Conservation (phyloP, 2,113 vertebrate genomes). For the Agapornis roseicollis region DNA sequence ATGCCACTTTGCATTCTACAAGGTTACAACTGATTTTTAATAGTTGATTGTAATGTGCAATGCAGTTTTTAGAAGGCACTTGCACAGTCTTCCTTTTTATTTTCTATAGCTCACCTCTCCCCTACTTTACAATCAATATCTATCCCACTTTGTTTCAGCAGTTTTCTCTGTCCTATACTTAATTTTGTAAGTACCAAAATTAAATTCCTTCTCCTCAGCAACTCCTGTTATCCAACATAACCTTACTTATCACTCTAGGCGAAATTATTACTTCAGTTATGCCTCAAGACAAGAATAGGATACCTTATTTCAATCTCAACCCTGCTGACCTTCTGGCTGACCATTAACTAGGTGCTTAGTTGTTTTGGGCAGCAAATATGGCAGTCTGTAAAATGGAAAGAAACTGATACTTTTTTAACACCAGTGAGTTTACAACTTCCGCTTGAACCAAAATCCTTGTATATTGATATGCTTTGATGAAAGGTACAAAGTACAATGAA, state of each 20-base stretch:
- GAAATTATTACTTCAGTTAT: background rate
- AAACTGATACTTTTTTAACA: background rate
- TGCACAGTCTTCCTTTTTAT: background rate
- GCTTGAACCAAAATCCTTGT: background rate
- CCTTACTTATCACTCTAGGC: background rate
- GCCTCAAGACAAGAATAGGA: background rate
- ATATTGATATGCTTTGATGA: background rate
- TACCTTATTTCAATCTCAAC: background rate
- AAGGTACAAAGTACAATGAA: background rate
- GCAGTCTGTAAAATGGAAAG: background rate
- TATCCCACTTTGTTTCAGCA: background rate
- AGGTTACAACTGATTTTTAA: background rate
- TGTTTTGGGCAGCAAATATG: background rate
- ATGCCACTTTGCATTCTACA: background rate
- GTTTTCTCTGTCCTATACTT: background rate
- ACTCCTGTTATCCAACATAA: conserved; percentile 23
- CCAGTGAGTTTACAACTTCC: background rate
- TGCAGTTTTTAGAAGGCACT: background rate
- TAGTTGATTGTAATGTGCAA: background rate
- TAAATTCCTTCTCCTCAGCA: conserved; percentile 22
- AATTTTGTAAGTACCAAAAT: background rate
- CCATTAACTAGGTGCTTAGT: background rate
- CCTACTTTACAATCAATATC: background rate
- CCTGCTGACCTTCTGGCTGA: background rate
- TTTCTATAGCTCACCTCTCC: background rate